These are phyloP conservation scores for Branchipolynoe longqiensis DNA, from an alignment of 2,888 invertebrate genomes.

Conservation along the genomic window DNA sequence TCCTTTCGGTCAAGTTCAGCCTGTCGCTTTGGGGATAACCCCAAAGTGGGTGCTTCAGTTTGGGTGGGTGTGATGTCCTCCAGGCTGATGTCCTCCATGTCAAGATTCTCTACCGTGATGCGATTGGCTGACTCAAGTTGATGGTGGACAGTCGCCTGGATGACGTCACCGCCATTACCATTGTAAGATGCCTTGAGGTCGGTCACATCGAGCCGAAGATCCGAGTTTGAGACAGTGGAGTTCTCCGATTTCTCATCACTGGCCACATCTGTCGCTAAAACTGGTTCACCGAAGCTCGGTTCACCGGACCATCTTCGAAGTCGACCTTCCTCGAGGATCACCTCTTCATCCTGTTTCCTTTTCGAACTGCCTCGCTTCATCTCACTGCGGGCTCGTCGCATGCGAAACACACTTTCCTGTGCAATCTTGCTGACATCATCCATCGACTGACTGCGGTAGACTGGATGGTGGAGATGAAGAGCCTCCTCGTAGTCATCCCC, in stretches of 20 bases:
- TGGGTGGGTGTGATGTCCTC: slow-evolving; percentile 12
- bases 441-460: slow-evolving; percentile 90
- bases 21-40: slow-evolving; percentile 33
- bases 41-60: slow-evolving; percentile 42
- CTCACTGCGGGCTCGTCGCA: slow-evolving; percentile 56
- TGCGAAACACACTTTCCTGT: slow-evolving; percentile 56
- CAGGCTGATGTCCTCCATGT: neutral
- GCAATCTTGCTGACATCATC: slow-evolving; percentile 88
- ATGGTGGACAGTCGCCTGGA: slow-evolving; percentile 19
- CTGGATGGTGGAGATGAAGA: slow-evolving; percentile 84
- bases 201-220: slow-evolving; percentile 33
- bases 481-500: slow-evolving; percentile 61
- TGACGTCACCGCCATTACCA: neutral
- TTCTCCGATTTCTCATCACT: slow-evolving; percentile 33
- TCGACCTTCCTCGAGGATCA: neutral
- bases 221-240: slow-evolving; percentile 26
- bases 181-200: slow-evolving; percentile 33
- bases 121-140: neutral
- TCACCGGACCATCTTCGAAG: slow-evolving; percentile 57
- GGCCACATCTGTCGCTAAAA: neutral
- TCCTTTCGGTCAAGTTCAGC: slow-evolving; percentile 28
- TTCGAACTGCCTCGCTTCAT: slow-evolving; percentile 56
- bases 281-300: slow-evolving; percentile 40
- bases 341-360: slow-evolving; percentile 42
- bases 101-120: neutral